phyloP scores from a whole-genome alignment of 2,113 vertebrate species.

The Sminthopsis crassicaudata region DNA sequence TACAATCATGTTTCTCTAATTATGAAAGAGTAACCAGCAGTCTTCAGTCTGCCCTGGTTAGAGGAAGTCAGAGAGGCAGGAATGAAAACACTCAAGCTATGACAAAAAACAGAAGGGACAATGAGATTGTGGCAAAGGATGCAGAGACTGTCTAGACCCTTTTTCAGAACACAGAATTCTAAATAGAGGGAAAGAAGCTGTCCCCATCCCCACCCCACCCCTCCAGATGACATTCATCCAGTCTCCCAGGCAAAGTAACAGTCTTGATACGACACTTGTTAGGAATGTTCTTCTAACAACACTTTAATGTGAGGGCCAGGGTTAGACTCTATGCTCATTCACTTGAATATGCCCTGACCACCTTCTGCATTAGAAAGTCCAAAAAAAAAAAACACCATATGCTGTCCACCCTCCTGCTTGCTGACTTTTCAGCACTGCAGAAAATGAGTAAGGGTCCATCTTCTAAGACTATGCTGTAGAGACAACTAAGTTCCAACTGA shows the following conservation, averaged over 20 bases:
- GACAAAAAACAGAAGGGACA: background rate
- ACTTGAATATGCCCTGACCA: background rate
- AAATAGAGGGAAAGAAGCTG: background rate
- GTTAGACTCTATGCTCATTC: background rate
- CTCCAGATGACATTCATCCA: background rate
- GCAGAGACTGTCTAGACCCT: background rate
- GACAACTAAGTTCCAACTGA: background rate
- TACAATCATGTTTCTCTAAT: background rate
- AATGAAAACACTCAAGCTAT: background rate
- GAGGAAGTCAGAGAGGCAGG: background rate
- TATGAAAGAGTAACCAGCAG: constrained; percentile 27
- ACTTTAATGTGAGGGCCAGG: background rate
- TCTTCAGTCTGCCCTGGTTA: background rate
- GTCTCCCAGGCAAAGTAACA: background rate
- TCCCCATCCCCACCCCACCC: background rate
- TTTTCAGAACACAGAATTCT: background rate
- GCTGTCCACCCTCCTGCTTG: background rate
- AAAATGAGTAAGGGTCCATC: fast-evolving
- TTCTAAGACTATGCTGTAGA: constrained; percentile 6
- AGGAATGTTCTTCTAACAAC: background rate
- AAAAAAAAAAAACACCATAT: background rate
- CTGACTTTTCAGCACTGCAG: background rate
- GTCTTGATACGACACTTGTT: constrained; percentile 1
- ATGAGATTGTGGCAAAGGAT: constrained; percentile 46
- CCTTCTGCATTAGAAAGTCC: background rate